Conservation (phyloP, 2,113 vertebrate species). For the Toxotes jaculatrix region DNA sequence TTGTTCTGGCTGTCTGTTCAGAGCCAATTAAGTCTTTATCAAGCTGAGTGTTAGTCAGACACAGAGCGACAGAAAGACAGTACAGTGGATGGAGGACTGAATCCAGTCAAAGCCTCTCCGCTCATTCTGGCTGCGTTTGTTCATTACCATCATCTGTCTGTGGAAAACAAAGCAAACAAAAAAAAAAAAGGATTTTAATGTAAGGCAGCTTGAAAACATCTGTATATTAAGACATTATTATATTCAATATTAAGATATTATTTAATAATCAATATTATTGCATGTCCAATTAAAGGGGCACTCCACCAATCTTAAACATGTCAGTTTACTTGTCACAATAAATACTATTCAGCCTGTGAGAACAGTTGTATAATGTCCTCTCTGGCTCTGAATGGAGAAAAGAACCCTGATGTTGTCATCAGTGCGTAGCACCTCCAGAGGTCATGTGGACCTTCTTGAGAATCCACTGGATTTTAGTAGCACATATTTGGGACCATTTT, state of each 20-base stretch:
- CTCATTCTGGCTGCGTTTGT: slow-evolving; percentile 55
- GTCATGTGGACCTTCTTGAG: too few relatives aligned
- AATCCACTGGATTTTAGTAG: neutral
- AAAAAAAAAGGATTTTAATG: slow-evolving; percentile 20
- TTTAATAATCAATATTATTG: neutral
- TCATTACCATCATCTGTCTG: slow-evolving; percentile 54
- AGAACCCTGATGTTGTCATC: neutral
- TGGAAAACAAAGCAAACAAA: slow-evolving; percentile 66
- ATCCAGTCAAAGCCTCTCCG: slow-evolving; percentile 53
- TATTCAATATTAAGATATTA: slow-evolving; percentile 4
- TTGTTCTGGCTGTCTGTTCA: slow-evolving; percentile 50
- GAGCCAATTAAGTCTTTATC: slow-evolving; percentile 63
- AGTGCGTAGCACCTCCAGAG: too few relatives aligned
- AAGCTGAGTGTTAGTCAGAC: slow-evolving; percentile 49
- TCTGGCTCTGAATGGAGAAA: neutral
- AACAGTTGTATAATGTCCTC: neutral
- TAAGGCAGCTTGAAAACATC: slow-evolving; percentile 15
- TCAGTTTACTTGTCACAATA: neutral
- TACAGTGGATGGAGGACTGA: slow-evolving; percentile 36
- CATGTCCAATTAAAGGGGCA: neutral
- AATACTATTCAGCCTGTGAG: neutral
- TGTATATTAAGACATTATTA: neutral
- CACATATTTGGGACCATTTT: neutral
- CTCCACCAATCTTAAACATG: neutral
- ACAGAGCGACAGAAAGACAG: slow-evolving; percentile 42